Base-by-base conservation (phyloP, 2,888 invertebrate genomes). In the Drosophila helvetica region DNA sequence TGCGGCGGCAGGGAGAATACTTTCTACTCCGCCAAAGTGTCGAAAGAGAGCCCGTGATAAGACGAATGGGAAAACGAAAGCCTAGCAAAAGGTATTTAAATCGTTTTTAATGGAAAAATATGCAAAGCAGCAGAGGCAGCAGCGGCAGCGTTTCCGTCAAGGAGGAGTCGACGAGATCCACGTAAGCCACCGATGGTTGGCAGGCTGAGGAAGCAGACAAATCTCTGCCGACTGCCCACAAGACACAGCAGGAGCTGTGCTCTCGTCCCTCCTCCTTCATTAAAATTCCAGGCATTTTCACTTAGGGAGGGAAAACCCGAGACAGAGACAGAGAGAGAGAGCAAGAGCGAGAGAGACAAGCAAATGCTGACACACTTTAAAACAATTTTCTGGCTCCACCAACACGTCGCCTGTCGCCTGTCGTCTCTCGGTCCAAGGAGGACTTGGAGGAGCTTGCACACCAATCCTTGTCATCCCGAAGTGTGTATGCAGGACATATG, bases 281-380 rank as follows among this genome's bases (percentile, higher is more conserved):
- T 85, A 86, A 86, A 86, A 85, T 85, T 85, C 84, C 80, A 74
- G 75, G 75, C 83, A 86, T 86, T 85, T 84, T 84, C 85, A 85
- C 77, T 84, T 83, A 79, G 61, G 59, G 10, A 55, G 38, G 52
- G 61, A 67, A 53, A 61, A 43, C 38, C 38, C 45, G 50, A 56
- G 33, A 18, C 2, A 3, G 12, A 30, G 43, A 8, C 1, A 4
- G 27, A 27, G 38, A 12, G 7, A 25, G 10, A 22, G 10, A 17
- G 25, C 5, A 1, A 10, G 30, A 30, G 30, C 10, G 8, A n/a
- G 6, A 30, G 9, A 10, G 18, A 19, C 64, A 68, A 56, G 67
- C 70, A 86, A 86, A 84, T 80, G 84, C 85, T 86, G 88, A 88
- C 85, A 85, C 87, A 88, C 84, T 85, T 88, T 85, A 85, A 85